Evolutionary conservation across 1,140 invertebrate species (phyloP), one percentile per base, ranked within the genome.

Genomic region (Drosophila rufa): DNA sequence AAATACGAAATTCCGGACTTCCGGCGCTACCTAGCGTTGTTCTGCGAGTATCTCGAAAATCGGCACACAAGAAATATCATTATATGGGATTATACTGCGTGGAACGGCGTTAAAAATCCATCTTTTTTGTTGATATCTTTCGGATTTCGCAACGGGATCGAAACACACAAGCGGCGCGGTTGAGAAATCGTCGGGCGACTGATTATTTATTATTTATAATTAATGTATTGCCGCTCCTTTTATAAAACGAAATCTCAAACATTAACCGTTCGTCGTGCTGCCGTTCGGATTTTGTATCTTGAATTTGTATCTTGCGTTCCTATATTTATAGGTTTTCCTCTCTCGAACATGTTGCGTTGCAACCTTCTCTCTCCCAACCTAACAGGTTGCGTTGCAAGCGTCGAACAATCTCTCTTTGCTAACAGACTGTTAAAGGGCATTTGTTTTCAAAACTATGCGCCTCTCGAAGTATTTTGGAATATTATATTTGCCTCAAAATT

Each of bases 1-100:
- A 68, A 56, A 56, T 56, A 75, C 61, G 22, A 56, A 82, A 75
- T 79, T 85, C 75, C 69, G 75, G 19, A 25, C 40, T 43, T 65
- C 38, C 38, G 40, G 61, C 56, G 42, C 53, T 60, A 22, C 22
- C 17, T 22, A 46, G 19, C 2, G 47, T 47, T 46, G 25, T 57
- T 19, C 22, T 46, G 43, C n/a, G 25, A 22, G 43, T 33, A 30
- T 12, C 17, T 25, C 19, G n/a, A 36, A 60, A 60, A 51, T 50
- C 59, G 15, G 12, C n/a, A n/a, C 61, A 64, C 38, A 33, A 43
- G 33, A 36, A 4, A 30, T 65, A 45, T 25, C 15, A 17, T 45
- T 45, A 17, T 45, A 45, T 62, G 17, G 40, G 38, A 57, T 57
- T 42, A 62, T 30, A 40, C 17, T 5, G 53, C 36, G 47, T 40